Evolutionary conservation across 2,113 vertebrate genomes (phyloP).

Genomic region (Thymallus thymallus): DNA sequence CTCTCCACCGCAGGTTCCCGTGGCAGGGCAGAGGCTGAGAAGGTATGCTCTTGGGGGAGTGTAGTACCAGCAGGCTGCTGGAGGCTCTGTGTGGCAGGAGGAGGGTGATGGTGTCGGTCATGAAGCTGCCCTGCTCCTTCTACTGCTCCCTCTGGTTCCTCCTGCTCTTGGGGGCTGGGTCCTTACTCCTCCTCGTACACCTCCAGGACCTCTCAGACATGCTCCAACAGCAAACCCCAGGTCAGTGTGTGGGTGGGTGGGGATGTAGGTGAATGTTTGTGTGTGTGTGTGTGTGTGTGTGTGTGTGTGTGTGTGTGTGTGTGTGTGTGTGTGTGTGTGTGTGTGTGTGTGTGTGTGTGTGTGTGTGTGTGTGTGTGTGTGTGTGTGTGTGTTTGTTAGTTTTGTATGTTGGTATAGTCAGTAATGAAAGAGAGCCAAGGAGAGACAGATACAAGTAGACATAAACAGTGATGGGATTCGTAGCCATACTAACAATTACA

Average conservation of each 20-base stretch:
- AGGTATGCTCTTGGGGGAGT: conserved; percentile 17
- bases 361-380: too few relatives aligned
- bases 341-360: neutral
- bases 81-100: conserved; percentile 15
- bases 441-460: too few relatives aligned
- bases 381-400: too few relatives aligned
- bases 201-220: conserved; percentile 82
- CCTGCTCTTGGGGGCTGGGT: conserved; percentile 81
- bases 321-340: too few relatives aligned
- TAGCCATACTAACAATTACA: too few relatives aligned
- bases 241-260: conserved; percentile 57
- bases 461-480: too few relatives aligned
- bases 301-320: too few relatives aligned
- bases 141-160: conserved; percentile 78
- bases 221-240: conserved; percentile 74
- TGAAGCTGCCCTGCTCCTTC: conserved; percentile 75
- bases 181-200: conserved; percentile 81
- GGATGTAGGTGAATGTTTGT: too few relatives aligned
- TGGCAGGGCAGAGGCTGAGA: conserved; percentile 6
- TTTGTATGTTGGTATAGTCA: too few relatives aligned
- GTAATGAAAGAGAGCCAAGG: too few relatives aligned
- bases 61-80: conserved; percentile 23
- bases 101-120: conserved; percentile 40
- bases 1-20: conserved; percentile 17
- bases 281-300: too few relatives aligned